phyloP scores from a whole-genome alignment of 2,113 vertebrate species.

The Limanda limanda region DNA sequence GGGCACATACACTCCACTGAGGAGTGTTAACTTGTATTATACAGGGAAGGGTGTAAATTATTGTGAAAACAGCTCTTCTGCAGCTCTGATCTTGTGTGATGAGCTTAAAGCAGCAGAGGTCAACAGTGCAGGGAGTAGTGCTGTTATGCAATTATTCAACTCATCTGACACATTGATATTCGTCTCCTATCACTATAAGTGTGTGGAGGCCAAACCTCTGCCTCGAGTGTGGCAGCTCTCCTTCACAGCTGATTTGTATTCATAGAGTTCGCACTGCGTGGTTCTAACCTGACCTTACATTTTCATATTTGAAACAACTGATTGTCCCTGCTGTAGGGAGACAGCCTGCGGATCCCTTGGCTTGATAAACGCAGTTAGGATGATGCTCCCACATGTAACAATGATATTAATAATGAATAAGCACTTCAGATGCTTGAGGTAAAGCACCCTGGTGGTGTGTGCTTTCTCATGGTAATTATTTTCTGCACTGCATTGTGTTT shows the following conservation, averaged over 20 bases:
- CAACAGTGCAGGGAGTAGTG: not conserved
- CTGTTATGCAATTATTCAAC: constrained; percentile 21
- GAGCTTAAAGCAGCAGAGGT: constrained; percentile 15
- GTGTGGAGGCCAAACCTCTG: constrained; percentile 22
- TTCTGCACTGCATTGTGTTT: not conserved
- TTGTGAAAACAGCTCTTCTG: not conserved
- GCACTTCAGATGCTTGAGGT: constrained; percentile 34
- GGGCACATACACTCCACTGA: not conserved
- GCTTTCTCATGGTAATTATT: constrained; percentile 25
- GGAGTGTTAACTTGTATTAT: not conserved
- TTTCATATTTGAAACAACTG: constrained; percentile 39
- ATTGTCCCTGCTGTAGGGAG: constrained; percentile 30
- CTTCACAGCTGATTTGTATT: constrained; percentile 61
- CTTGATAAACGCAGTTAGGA: constrained; percentile 36
- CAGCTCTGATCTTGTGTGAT: not conserved
- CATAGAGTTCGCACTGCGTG: constrained; percentile 39
- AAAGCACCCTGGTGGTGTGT: constrained; percentile 7
- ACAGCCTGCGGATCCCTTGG: constrained; percentile 28
- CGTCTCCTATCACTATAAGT: constrained; percentile 9
- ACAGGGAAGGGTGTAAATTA: not conserved
- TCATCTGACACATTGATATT: constrained; percentile 21
- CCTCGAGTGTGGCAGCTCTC: constrained; percentile 44
- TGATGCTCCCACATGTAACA: not conserved
- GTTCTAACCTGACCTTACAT: constrained; percentile 52
- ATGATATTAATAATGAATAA: constrained; percentile 51